Percentiles rank a stretch among this genome's conserved stretches.
Conservation (phyloP, 2,797 vertebrate genomes). For the Numenius phaeopus region DNA sequence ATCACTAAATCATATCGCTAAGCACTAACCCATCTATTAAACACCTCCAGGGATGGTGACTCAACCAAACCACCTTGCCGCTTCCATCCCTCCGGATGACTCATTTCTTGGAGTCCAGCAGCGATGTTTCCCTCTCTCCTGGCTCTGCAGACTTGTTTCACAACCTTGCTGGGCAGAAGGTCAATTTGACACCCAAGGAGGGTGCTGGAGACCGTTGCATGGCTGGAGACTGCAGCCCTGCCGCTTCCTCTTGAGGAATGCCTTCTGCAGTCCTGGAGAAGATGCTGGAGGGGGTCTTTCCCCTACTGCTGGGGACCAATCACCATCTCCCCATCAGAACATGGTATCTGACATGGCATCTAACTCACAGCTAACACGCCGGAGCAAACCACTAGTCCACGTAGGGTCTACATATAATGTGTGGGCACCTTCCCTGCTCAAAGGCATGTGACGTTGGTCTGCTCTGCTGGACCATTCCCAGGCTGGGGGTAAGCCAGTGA, state of each 20-base stretch:
- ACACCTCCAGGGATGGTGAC: no score
- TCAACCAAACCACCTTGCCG: background rate
- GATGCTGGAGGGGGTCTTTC: background rate
- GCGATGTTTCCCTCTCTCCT: background rate
- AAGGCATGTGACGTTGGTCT: background rate
- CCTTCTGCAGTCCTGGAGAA: background rate
- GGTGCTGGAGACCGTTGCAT: accelerated
- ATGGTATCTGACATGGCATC: background rate
- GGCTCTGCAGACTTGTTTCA: background rate
- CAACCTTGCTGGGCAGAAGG: background rate
- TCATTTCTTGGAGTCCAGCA: background rate
- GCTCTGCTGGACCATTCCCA: background rate
- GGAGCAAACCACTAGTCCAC: background rate
- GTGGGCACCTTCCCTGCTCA: background rate
- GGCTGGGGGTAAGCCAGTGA: background rate
- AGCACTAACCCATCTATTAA: no score
- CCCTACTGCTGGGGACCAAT: background rate
- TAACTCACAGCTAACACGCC: background rate
- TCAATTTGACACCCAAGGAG: background rate
- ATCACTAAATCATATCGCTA: no score
- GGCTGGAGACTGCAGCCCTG: background rate
- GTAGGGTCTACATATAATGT: accelerated
- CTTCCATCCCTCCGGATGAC: background rate
- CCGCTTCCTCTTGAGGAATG: background rate
- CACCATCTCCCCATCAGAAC: background rate